Evolutionary conservation across 2,113 vertebrate species (phyloP).

Genomic region (Chiloscyllium plagiosum): DNA sequence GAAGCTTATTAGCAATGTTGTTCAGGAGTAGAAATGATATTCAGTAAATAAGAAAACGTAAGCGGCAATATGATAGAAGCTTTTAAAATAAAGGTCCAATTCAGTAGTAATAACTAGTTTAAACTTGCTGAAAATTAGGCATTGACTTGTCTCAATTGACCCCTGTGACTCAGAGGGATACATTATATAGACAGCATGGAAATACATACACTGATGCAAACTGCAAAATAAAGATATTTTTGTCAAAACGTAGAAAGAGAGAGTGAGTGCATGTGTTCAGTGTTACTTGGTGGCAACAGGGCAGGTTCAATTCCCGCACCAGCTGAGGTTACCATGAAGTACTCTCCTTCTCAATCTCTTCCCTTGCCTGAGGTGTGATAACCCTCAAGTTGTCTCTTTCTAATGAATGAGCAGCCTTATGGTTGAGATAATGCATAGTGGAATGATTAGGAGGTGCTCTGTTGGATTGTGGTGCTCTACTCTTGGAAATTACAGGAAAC

Average conservation of each 20-base stretch:
- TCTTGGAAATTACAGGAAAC: not conserved
- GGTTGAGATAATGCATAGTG: not conserved
- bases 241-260: not conserved
- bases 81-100: not conserved
- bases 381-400: too few relatives aligned
- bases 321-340: too few relatives aligned
- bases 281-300: not conserved
- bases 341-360: too few relatives aligned
- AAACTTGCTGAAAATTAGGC: not conserved
- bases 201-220: not conserved
- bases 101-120: not conserved
- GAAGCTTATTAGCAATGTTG: not conserved
- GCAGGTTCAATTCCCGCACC: too few relatives aligned
- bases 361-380: too few relatives aligned
- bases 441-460: not conserved
- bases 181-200: not conserved
- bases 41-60: not conserved
- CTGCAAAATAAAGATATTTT: not conserved
- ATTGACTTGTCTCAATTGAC: not conserved
- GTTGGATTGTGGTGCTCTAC: not conserved
- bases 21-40: not conserved
- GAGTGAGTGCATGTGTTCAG: not conserved
- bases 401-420: too few relatives aligned
- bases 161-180: not conserved
- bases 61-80: too few relatives aligned